Conservation (phyloP, 2,113 vertebrate genomes). For the Podarcis raffonei region DNA sequence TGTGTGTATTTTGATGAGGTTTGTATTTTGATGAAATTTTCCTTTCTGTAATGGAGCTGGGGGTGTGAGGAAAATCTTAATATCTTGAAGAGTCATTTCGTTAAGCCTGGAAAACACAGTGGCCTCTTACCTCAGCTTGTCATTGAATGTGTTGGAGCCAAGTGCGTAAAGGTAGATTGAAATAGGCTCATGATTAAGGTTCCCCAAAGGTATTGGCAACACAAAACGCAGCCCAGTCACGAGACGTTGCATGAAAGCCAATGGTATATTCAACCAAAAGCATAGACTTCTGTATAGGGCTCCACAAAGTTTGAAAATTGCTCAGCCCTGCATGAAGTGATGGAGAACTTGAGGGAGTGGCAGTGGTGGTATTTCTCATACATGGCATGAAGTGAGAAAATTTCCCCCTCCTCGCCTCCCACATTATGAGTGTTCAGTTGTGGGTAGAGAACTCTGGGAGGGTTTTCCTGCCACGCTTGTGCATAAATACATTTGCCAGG, state of each 20-base stretch:
- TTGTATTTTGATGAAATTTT: fast-evolving
- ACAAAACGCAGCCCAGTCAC: not conserved
- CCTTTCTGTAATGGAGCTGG: not conserved
- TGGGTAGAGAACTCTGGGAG: not conserved
- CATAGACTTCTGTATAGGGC: not conserved
- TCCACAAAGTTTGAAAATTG: not conserved
- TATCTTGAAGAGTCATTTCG: not conserved
- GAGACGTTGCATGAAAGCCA: too few species aligned
- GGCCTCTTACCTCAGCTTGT: not conserved
- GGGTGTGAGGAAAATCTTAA: not conserved
- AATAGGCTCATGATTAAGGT: not conserved
- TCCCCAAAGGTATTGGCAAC: not conserved
- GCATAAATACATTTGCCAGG: not conserved
- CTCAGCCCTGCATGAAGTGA: not conserved
- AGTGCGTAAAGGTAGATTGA: not conserved
- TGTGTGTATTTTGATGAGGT: not conserved
- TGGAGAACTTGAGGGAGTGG: not conserved
- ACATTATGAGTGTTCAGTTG: not conserved
- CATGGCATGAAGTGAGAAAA: not conserved
- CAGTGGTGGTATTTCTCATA: not conserved
- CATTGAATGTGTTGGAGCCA: not conserved
- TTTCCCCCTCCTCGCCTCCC: not conserved
- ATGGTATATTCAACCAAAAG: not conserved
- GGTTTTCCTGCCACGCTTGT: not conserved
- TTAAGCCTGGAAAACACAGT: not conserved